These are phyloP conservation scores for Pholis gunnellus DNA, from an alignment of 2,113 vertebrate genomes.

Conservation along the genomic window DNA sequence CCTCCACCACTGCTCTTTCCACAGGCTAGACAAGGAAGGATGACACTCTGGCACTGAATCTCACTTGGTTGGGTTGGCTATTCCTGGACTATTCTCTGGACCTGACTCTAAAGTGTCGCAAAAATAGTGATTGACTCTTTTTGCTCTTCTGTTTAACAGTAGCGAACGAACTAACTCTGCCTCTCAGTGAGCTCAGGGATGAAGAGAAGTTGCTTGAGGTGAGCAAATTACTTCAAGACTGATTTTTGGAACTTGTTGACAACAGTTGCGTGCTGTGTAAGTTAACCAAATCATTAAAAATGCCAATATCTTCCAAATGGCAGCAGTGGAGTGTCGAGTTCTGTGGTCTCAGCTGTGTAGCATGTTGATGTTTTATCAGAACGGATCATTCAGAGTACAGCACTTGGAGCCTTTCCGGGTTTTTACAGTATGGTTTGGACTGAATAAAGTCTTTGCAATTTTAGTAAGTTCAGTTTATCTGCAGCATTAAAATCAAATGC, in stretches of 20 bases:
- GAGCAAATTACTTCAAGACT: constrained; percentile 38
- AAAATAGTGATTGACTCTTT: constrained; percentile 23
- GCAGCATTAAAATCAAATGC: constrained; percentile 35
- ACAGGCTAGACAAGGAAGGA: constrained; percentile 67
- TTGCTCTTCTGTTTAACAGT: constrained; percentile 23
- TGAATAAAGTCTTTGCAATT: constrained; percentile 40
- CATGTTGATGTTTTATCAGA: constrained; percentile 80
- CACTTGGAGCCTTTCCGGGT: constrained; percentile 44
- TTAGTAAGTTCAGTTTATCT: constrained; percentile 50
- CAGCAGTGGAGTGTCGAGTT: constrained; percentile 76
- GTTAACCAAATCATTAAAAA: constrained; percentile 68
- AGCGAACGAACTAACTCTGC: background rate
- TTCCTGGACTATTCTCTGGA: constrained; percentile 55
- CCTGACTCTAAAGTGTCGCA: constrained; percentile 35
- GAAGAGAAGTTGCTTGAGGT: constrained; percentile 16
- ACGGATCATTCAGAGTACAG: constrained; percentile 63
- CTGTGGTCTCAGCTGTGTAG: constrained; percentile 81
- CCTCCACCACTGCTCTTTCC: constrained; percentile 74
- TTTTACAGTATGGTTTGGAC: constrained; percentile 57
- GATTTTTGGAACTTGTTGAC: constrained; percentile 57
- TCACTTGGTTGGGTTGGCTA: constrained; percentile 47
- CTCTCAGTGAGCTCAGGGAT: background rate
- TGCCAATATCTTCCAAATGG: constrained; percentile 78
- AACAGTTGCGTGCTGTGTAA: constrained; percentile 58
- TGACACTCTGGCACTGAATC: constrained; percentile 68